Percentiles rank a stretch among this genome's conserved stretches.
phyloP scores from a whole-genome alignment of 1,140 invertebrate species.

The Melitaea cinxia region DNA sequence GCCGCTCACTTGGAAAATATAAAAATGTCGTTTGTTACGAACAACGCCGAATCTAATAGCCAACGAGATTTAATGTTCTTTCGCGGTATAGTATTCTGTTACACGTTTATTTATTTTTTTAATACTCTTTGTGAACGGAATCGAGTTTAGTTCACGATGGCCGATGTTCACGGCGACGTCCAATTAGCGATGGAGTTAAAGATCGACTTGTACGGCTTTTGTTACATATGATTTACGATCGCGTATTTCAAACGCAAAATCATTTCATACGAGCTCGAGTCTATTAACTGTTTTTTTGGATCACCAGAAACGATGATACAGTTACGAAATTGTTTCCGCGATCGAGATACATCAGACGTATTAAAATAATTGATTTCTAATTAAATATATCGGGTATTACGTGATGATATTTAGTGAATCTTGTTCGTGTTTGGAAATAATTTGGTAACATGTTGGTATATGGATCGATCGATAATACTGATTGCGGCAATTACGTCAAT shows the following conservation, averaged over 20 bases:
- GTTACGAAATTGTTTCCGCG: not conserved
- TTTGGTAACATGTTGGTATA: constrained; percentile 11
- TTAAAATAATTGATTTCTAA: constrained; percentile 10
- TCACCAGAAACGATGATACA: not conserved
- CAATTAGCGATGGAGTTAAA: constrained; percentile 59
- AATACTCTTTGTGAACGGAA: constrained; percentile 55
- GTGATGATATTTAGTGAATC: constrained; percentile 13
- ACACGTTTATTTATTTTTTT: constrained; percentile 56
- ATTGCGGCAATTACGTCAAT: constrained; percentile 4
- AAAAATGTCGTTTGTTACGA: constrained; percentile 67
- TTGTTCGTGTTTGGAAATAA: constrained; percentile 9
- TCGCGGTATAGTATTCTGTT: constrained; percentile 71
- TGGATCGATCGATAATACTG: constrained; percentile 3
- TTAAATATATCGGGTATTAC: not conserved
- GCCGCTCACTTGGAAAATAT: constrained; percentile 54
- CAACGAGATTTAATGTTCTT: constrained; percentile 69
- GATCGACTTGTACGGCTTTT: constrained; percentile 50
- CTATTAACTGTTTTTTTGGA: constrained; percentile 11
- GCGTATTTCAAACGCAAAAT: constrained; percentile 24
- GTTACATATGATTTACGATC: constrained; percentile 65
- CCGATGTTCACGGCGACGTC: constrained; percentile 53
- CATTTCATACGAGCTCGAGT: not conserved
- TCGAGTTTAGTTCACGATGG: constrained; percentile 53
- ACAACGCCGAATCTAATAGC: constrained; percentile 63
- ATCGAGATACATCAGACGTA: not conserved